These are phyloP conservation scores for Rallus crepitans DNA, from an alignment of 2,797 vertebrate genomes.

Conservation along the genomic window DNA sequence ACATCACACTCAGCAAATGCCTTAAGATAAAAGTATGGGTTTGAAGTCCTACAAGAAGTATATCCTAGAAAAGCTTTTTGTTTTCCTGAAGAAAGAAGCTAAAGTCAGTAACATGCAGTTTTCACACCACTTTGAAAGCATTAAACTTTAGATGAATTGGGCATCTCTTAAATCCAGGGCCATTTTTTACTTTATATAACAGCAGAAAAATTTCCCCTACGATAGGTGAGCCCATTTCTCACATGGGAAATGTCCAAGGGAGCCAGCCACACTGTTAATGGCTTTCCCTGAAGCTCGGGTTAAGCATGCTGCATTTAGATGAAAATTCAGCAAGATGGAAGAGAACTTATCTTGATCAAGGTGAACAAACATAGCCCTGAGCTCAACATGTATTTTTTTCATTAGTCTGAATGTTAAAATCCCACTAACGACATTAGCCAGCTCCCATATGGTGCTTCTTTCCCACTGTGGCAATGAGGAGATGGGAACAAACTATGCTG, in stretches of 20 bases:
- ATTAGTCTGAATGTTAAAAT: neutral
- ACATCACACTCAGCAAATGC: neutral
- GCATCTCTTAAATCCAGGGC: neutral
- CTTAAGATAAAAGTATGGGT: neutral
- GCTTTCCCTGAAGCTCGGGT: constrained; percentile 24
- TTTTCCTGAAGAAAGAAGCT: neutral
- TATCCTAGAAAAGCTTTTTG: neutral
- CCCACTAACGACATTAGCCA: neutral
- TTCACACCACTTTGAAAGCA: neutral
- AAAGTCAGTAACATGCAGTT: neutral
- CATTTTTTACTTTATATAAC: neutral
- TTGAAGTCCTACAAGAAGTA: neutral
- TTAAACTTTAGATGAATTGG: neutral
- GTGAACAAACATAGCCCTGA: constrained; percentile 58
- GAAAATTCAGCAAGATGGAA: constrained; percentile 55
- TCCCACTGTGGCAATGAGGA: neutral
- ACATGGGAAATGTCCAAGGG: neutral
- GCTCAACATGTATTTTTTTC: constrained; percentile 42
- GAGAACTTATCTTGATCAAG: constrained; percentile 53
- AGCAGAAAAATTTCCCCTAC: neutral
- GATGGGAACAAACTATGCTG: neutral
- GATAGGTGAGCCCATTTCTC: neutral
- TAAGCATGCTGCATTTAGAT: constrained; percentile 47
- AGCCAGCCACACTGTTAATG: constrained; percentile 15
- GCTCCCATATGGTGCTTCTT: neutral